Evolutionary conservation across 1,140 invertebrate genomes (phyloP), one percentile per base, ranked within the genome.

Genomic region (Orussus abietinus): DNA sequence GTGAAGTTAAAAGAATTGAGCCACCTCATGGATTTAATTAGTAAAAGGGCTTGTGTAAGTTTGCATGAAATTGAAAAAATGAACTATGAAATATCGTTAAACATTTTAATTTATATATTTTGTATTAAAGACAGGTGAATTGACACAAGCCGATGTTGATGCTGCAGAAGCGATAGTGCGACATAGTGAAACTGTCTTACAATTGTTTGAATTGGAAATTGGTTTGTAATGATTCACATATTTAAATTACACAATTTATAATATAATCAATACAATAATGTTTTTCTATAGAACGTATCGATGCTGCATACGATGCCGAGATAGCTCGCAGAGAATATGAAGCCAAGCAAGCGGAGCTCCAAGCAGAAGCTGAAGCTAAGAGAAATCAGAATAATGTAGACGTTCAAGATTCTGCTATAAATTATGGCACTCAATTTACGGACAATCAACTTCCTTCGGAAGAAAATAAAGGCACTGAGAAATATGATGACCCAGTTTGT

Each of bases 31-130:
- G 73, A 75, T 34, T 30, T 53, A 12, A 66, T 82, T 28, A 70
- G 76, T 47, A 71, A 77, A 32, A 74, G 72, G 45, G 75, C 75
- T 55, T 75, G 66, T 56, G 49, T 68, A 65, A 50, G 55, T 75
- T 14, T 29, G 14, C 14, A 15, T 17, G 5, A 34, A 17, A 4
- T 34, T 14, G 14, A 31, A 15, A 17, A 34, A 17, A 7, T 30
- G 28, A 17, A 39, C 26, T 44, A 4, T 11, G 1, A 9, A 19
- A 5, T 43, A 10, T 40, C 4, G 14, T 11, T 26, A n/a, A 32
- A 13, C 33, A 13, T 28, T 17, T 30, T 32, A 6, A 33, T 33
- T 30, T 39, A 40, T 11, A 47, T 17, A 26, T 28, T 33, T 10
- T 28, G 12, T 31, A 13, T 45, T 57, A 10, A 20, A 68, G 66